Evolutionary conservation across 1,140 invertebrate genomes (phyloP).

Genomic region (Ceratina calcarata): DNA sequence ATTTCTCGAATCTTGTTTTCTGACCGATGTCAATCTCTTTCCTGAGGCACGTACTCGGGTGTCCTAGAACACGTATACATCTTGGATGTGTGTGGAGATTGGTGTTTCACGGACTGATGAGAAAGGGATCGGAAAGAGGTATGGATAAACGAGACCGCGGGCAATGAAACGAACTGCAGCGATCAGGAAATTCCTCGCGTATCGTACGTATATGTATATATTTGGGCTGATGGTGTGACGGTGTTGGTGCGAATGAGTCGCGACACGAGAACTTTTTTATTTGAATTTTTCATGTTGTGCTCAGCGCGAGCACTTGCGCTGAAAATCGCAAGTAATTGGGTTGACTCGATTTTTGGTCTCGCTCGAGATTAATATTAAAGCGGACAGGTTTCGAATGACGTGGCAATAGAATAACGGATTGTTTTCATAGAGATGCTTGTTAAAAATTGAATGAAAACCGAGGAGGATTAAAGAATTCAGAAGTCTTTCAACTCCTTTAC

Average conservation of each 20-base stretch:
- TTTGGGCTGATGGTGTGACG: background rate
- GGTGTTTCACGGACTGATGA: too few relatives aligned
- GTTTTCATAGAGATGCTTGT: background rate
- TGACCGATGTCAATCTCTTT: too few relatives aligned
- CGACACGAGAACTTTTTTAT: conserved; percentile 5
- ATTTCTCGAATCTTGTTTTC: too few relatives aligned
- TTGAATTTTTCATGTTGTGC: conserved; percentile 19
- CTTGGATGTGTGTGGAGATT: background rate
- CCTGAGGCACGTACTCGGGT: too few relatives aligned
- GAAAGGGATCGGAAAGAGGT: conserved; percentile 10
- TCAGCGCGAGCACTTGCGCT: background rate
- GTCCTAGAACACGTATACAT: background rate
- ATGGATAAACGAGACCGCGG: conserved; percentile 10
- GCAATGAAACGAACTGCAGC: background rate
- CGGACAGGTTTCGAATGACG: background rate
- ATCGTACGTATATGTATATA: background rate
- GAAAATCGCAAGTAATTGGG: conserved; percentile 10
- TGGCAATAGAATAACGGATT: background rate
- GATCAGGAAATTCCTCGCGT: conserved; percentile 6
- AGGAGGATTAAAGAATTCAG: too few relatives aligned
- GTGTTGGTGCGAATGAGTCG: background rate
- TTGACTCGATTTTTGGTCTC: background rate
- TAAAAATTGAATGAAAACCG: background rate
- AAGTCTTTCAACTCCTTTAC: too few relatives aligned
- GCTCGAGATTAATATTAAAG: conserved; percentile 10